Evolutionary conservation across 2,888 invertebrate genomes (phyloP).

Genomic region (Onchidella celtica): DNA sequence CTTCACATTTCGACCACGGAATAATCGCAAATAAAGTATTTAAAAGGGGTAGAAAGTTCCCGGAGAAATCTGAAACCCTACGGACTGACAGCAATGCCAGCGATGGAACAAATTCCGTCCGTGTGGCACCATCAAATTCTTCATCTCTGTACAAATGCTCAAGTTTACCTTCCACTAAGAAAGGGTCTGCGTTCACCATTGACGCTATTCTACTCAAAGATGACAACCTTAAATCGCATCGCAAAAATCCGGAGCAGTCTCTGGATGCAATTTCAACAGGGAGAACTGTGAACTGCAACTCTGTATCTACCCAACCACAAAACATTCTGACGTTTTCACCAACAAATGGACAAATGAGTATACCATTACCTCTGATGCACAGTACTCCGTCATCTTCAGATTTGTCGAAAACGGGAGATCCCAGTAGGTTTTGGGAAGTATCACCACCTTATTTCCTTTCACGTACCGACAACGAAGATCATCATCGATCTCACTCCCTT

Average conservation of each 20-base stretch:
- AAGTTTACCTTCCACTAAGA: conserved; percentile 30
- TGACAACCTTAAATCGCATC: not conserved
- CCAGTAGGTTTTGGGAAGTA: conserved; percentile 58
- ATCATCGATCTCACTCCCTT: conserved; percentile 6
- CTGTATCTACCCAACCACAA: not conserved
- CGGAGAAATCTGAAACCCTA: not conserved
- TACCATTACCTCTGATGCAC: conserved; percentile 38
- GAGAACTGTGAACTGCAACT: not conserved
- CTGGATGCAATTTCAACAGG: no score
- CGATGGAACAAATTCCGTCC: not conserved
- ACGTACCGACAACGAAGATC: conserved; percentile 23
- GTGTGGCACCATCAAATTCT: not conserved
- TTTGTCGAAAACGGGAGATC: not conserved
- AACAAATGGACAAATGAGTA: not conserved
- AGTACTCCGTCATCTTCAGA: conserved; percentile 24
- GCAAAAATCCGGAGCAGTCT: not conserved
- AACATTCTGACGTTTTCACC: not conserved
- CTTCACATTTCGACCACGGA: not conserved
- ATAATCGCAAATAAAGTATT: not conserved
- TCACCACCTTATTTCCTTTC: conserved; percentile 62
- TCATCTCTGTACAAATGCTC: not conserved
- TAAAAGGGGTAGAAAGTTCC: not conserved
- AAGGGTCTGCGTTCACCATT: conserved; percentile 68
- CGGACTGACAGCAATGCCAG: not conserved
- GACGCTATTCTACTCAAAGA: conserved; percentile 69